Percentiles rank a stretch among this genome's conserved stretches.
These are phyloP conservation scores for Oscheius sp. DNA, from an alignment of 2,888 invertebrate species.

Conservation along the genomic window DNA sequence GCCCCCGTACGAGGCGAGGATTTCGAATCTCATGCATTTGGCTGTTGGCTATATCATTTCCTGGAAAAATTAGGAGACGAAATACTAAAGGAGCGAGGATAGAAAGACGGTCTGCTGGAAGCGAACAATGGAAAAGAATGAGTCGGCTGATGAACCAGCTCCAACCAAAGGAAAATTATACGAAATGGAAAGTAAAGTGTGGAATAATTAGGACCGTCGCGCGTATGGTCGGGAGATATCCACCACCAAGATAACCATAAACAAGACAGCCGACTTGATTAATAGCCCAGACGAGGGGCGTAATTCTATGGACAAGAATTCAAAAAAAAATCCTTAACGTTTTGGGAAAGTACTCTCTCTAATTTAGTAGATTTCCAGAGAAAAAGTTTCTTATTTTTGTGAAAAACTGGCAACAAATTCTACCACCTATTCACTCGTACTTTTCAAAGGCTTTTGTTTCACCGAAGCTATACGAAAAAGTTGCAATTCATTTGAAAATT, in stretches of 20 bases:
- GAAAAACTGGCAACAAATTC: no score
- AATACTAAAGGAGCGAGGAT: not conserved
- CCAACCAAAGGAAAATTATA: not conserved
- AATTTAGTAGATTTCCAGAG: no score
- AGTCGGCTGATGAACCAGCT: constrained; percentile 4
- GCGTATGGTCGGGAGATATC: constrained; percentile 8
- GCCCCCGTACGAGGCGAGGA: constrained; percentile 60
- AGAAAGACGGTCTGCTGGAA: no score
- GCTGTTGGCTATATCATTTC: not conserved
- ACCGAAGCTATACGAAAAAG: no score
- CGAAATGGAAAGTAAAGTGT: not conserved
- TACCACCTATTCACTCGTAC: no score
- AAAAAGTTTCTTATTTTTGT: no score
- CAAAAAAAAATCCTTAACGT: no score
- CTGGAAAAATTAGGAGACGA: not conserved
- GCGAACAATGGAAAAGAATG: constrained; percentile 1
- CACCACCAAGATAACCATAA: constrained; percentile 17
- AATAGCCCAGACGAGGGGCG: constrained; percentile 8
- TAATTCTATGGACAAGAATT: no score
- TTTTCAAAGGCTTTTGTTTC: no score
- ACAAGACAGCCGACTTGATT: constrained; percentile 22
- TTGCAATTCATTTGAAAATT: no score
- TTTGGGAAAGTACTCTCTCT: not conserved
- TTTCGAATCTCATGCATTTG: constrained; percentile 26
- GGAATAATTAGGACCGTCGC: constrained; percentile 22